phyloP scores from a whole-genome alignment of 1,140 invertebrate species.

The Pissodes strobi region DNA sequence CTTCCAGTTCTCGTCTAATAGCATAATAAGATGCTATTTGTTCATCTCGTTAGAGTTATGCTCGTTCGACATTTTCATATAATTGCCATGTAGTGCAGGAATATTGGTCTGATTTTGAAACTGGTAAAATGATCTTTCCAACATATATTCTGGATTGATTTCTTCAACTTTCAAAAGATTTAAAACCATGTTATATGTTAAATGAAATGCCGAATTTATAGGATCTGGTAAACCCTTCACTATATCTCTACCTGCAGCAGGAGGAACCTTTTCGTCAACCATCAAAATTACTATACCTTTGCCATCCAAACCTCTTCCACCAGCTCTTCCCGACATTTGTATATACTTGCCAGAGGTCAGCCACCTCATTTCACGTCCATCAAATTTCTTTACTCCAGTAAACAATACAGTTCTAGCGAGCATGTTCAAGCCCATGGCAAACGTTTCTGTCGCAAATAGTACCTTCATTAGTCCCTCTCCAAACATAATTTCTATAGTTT shows the following conservation, averaged over 20 bases:
- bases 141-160: slow-evolving; percentile 99
- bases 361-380: slow-evolving; percentile 95
- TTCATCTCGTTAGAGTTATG: slow-evolving; percentile 71
- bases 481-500: slow-evolving; percentile 99
- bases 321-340: slow-evolving; percentile 99
- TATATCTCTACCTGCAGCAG: slow-evolving; percentile 74
- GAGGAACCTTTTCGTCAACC: slow-evolving; percentile 96
- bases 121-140: slow-evolving; percentile 97
- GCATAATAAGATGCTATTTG: slow-evolving; percentile 83
- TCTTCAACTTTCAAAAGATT: slow-evolving; percentile 97
- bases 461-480: slow-evolving; percentile 96
- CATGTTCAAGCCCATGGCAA: slow-evolving; percentile 99
- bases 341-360: slow-evolving; percentile 98
- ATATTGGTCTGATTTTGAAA: slow-evolving; percentile 98
- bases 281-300: slow-evolving; percentile 98
- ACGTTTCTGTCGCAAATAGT: slow-evolving; percentile 98
- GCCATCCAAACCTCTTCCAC: slow-evolving; percentile 94
- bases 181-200: slow-evolving; percentile 99
- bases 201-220: slow-evolving; percentile 97
- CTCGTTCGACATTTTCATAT: slow-evolving; percentile 71
- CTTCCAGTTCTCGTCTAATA: slow-evolving; percentile 80
- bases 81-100: slow-evolving; percentile 83
- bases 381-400: slow-evolving; percentile 93
- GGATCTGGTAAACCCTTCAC: slow-evolving; percentile 93
- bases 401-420: slow-evolving; percentile 98